A percentile compares a stretch with the other conserved stretches of the same genome.
Conservation (phyloP, 1,140 invertebrate genomes). For the Triops cancriformis region DNA sequence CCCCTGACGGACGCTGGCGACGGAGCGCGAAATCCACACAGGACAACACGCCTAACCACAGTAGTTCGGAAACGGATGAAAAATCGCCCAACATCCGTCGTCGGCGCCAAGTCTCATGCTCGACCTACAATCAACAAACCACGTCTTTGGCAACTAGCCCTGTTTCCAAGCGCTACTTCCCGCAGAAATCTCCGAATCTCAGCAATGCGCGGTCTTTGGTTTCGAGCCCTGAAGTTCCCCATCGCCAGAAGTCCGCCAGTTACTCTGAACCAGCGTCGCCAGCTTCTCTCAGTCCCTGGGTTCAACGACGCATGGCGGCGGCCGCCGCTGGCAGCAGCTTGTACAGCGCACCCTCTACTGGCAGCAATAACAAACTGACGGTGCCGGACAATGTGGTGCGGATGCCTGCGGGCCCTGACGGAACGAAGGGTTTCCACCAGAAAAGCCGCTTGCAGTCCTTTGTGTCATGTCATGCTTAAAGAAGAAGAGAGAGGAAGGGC, state of each 20-base stretch:
- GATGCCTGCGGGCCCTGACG: slow-evolving; percentile 72
- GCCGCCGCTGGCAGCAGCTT: slow-evolving; percentile 39
- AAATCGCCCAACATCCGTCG: slow-evolving; percentile 22
- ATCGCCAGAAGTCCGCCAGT: slow-evolving; percentile 33
- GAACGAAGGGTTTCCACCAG: slow-evolving; percentile 59
- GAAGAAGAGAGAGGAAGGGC: background rate
- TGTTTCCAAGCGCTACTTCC: background rate
- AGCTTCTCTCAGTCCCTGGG: slow-evolving; percentile 42
- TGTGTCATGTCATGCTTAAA: background rate
- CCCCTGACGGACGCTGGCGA: slow-evolving; percentile 21
- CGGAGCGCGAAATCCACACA: slow-evolving; percentile 20
- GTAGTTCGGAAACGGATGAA: slow-evolving; percentile 24
- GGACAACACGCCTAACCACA: slow-evolving; percentile 18
- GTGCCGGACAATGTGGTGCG: slow-evolving; percentile 59
- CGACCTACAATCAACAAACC: slow-evolving; percentile 15
- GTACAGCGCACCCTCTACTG: slow-evolving; percentile 31
- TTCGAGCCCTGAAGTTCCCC: slow-evolving; percentile 28
- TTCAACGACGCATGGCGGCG: slow-evolving; percentile 42
- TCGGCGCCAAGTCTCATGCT: background rate
- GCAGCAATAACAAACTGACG: slow-evolving; percentile 30
- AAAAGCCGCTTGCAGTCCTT: slow-evolving; percentile 16
- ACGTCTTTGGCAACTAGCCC: slow-evolving; percentile 14
- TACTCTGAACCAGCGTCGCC: slow-evolving; percentile 32
- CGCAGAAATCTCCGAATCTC: slow-evolving; percentile 18
- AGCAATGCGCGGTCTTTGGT: slow-evolving; percentile 15